These are phyloP conservation scores for Pelagia noctiluca DNA, from an alignment of 30 jellyfish, hydroid and myxozoan genomes.

Conservation along the genomic window DNA sequence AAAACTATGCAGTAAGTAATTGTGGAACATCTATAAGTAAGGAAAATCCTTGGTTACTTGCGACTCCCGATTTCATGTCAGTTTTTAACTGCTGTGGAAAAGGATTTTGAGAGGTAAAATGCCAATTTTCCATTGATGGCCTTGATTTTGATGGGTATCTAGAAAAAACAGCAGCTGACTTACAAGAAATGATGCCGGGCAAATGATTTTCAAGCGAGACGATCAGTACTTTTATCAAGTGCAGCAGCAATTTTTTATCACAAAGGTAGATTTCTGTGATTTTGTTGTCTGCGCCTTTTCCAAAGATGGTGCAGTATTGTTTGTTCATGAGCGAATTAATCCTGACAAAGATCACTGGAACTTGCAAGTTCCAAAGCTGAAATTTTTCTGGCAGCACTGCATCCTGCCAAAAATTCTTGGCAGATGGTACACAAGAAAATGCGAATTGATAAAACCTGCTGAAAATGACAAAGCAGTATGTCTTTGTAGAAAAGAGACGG, in stretches of 20 bases:
- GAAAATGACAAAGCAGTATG: slow-evolving; percentile 26
- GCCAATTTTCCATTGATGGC: background rate
- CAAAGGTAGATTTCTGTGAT: slow-evolving; percentile 46
- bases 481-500: slow-evolving; percentile 10
- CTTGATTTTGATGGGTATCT: slow-evolving; percentile 20
- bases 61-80: slow-evolving; percentile 50
- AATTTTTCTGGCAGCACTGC: slow-evolving; percentile 30
- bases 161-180: slow-evolving; percentile 23
- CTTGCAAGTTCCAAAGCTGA: slow-evolving; percentile 28
- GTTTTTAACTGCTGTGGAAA: slow-evolving; percentile 28
- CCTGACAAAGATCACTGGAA: slow-evolving; percentile 48
- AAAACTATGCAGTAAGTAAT: slow-evolving; percentile 14
- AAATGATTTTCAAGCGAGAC: slow-evolving; percentile 15
- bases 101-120: slow-evolving; percentile 28
- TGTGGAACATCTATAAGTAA: slow-evolving; percentile 15
- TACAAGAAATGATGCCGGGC: slow-evolving; percentile 6
- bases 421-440: slow-evolving; percentile 45
- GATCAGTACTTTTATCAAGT: slow-evolving; percentile 45
- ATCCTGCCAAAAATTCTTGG: slow-evolving; percentile 39
- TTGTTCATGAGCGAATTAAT: slow-evolving; percentile 26
- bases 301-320: no score
- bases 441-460: background rate
- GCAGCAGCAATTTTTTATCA: slow-evolving; percentile 51
- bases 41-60: slow-evolving; percentile 24
- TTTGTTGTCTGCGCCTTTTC: no score